phyloP scores from a whole-genome alignment of 2,797 vertebrate species.

The Mus caroli region DNA sequence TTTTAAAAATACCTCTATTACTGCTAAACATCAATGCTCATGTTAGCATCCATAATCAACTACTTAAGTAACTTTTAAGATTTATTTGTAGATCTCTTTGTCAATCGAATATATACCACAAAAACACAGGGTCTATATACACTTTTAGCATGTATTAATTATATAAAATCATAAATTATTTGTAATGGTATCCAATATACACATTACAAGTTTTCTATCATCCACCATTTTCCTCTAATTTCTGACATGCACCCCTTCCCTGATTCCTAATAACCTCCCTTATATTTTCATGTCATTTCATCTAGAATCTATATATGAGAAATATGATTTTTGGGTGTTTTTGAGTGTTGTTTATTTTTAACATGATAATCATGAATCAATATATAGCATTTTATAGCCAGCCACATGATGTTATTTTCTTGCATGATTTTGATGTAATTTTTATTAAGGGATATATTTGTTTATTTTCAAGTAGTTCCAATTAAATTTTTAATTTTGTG shows the following conservation, averaged over 20 bases:
- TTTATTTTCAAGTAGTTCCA: neutral
- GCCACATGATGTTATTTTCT: slow-evolving; percentile 20
- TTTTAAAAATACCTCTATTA: neutral
- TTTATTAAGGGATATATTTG: slow-evolving; percentile 6
- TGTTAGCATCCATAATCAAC: neutral
- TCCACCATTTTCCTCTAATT: neutral
- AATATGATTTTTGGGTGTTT: neutral
- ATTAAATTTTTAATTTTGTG: slow-evolving; percentile 42
- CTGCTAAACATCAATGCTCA: neutral
- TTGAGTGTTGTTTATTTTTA: neutral
- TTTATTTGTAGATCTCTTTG: slow-evolving; percentile 25
- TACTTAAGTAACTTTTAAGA: neutral
- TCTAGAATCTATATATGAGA: neutral
- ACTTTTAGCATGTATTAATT: neutral
- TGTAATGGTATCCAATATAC: neutral
- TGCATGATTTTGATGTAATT: neutral
- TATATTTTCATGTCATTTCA: neutral
- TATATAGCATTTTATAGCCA: slow-evolving; percentile 54
- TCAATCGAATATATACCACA: neutral
- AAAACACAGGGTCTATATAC: neutral
- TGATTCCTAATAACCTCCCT: neutral
- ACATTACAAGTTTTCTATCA: neutral
- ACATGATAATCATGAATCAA: neutral
- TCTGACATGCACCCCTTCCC: neutral
- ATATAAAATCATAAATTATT: neutral